Base-by-base conservation (phyloP, 1,140 invertebrate species). In the Philotrypesis tridentata region DNA sequence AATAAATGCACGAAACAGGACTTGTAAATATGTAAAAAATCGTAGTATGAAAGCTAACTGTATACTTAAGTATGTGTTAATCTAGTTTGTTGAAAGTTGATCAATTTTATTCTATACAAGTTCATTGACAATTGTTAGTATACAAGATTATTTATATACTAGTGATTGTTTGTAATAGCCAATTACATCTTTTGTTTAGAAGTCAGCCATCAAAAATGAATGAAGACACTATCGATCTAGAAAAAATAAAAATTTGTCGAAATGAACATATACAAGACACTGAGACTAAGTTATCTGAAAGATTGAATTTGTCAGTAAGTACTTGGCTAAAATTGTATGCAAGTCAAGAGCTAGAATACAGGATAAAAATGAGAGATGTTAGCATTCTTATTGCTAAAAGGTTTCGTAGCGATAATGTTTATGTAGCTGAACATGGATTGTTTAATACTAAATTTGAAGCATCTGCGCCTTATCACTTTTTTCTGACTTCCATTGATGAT, bases 401-500 rank as follows among this genome's bases (percentile, higher is more conserved):
- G 83, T 82, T 75, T 75, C 71, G 65, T 0, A 33, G 86, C 0
- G 88, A 87, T 0, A 76, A 84, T 12, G 68, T 89, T 21, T 85
- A 83, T 0, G 37, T 89, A 0, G 84, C 87, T 11, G 86, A 87
- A 37, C 87, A 85, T 68, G 94, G 94, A 63, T 88, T 92, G 9
- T 95, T 96, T 92, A 90, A 91, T 1, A 87, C 92, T 1, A 97
- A 96, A 86, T 93, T 95, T 85, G 92, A 93, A 68, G 89, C 92
- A 8, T 94, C 94, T 21, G 93, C 93, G 14, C 97, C 97, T 0
- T 96, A 96, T 84, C 93, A 96, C 88, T 91, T 97, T 84, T 97
- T 97, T 89, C 94, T 96, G 14, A 96, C 97, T 0, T 94, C 94
- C 73, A 94, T 97, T 4, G 92, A 92, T 0, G 93, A 94, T 63